Evolutionary conservation across 2,888 invertebrate genomes (phyloP), one percentile per base, ranked within the genome.

Genomic region (Nebria salina): DNA sequence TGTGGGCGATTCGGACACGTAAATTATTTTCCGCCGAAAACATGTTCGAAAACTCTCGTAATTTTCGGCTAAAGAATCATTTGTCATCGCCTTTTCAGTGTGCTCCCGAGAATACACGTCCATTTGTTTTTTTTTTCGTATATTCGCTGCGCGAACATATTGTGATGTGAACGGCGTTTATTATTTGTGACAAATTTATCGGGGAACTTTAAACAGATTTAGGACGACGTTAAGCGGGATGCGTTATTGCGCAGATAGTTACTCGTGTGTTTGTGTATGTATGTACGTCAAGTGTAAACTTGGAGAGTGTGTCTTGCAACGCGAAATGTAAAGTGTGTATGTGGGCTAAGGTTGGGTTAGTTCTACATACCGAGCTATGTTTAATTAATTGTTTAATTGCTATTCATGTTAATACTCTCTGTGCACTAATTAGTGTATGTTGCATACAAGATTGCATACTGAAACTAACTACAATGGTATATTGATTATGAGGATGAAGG

Each of bases 331-430:
- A 75, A 65, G 75, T 75, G 75, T 75, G 66, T 34, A 77, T 79
- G 74, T 79, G 74, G 73, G 79, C 73, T 79, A 74, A 79, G 79
- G 79, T 78, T 78, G 65, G 73, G 72, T 79, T 74, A 79, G 75
- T 74, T 75, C 26, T 74, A 79, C 43, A 20, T 68, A 70, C 64
- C 64, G 72, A 75, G 80, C 75, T 80, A 80, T 80, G 80, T 80
- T 80, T 80, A 80, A 80, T 80, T 75, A 80, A 80, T 80, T 80
- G 80, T 80, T 80, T 80, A 80, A 80, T 80, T 80, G 70, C 75
- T 72, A 74, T 75, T 75, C 80, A 65, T 80, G 80, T 80, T 80
- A 80, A 80, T 80, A 75, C 72, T 75, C 65, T 75, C 72, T 72
- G 43, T 80, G 64, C 75, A 68, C 68, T 74, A 79, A 79, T 79